Conservation (phyloP, 2,888 invertebrate genomes). For the Achlya flavicornis region DNA sequence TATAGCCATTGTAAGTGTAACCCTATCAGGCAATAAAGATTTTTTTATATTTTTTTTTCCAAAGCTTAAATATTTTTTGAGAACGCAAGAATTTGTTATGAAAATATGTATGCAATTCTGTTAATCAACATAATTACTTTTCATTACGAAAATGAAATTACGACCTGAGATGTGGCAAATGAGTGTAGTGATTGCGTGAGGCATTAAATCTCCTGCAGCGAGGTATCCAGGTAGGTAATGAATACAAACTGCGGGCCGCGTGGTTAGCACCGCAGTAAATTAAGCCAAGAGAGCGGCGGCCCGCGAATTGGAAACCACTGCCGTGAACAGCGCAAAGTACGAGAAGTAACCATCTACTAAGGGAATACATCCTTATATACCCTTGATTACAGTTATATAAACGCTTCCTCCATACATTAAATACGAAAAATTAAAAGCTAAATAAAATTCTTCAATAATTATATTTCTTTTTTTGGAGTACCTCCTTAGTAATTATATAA, state of each 20-base stretch:
- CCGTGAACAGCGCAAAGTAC: slow-evolving; percentile 33
- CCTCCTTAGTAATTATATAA: no score
- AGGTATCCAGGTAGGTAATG: slow-evolving; percentile 75
- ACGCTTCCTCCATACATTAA: background rate
- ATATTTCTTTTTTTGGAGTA: no score
- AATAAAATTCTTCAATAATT: no score
- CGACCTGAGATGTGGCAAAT: slow-evolving; percentile 67
- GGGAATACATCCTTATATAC: slow-evolving; percentile 22
- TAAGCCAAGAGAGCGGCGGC: slow-evolving; percentile 59
- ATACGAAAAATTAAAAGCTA: no score
- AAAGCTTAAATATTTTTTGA: background rate
- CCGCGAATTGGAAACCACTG: slow-evolving; percentile 63
- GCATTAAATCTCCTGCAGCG: slow-evolving; percentile 66
- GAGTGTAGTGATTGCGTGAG: slow-evolving; percentile 64
- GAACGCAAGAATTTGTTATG: background rate
- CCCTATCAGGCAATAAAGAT: no score
- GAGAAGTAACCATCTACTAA: slow-evolving; percentile 20
- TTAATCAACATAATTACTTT: background rate
- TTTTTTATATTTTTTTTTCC: no score
- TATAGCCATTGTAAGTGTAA: no score
- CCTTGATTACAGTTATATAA: slow-evolving; percentile 10
- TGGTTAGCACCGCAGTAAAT: slow-evolving; percentile 76
- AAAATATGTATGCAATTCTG: background rate
- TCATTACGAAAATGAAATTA: slow-evolving; percentile 39
- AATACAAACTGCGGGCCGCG: slow-evolving; percentile 79